Evolutionary conservation across 2,888 invertebrate genomes (phyloP).

Genomic region (Platynereis dumerilii): DNA sequence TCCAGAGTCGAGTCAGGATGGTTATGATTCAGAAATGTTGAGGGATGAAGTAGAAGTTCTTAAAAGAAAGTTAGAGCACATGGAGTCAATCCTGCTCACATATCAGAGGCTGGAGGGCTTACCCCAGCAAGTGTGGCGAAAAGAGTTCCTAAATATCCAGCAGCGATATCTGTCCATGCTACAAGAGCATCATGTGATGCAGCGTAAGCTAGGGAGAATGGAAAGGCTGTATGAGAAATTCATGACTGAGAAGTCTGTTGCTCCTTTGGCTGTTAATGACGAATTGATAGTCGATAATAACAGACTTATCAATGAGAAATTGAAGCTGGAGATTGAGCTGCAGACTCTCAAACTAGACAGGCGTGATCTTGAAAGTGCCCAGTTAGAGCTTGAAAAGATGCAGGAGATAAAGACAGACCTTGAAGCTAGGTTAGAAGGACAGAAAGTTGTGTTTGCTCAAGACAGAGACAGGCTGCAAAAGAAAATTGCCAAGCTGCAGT

Average conservation of each 20-base stretch:
- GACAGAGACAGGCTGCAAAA: conserved; percentile 17
- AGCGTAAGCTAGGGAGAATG: background rate
- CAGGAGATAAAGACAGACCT: conserved; percentile 11
- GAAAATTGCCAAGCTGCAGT: conserved; percentile 7
- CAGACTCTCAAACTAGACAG: conserved; percentile 15
- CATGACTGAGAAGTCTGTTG: background rate
- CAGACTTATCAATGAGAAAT: conserved; percentile 11
- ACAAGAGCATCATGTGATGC: conserved; percentile 11
- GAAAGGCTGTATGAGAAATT: background rate
- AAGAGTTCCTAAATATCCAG: conserved; percentile 15
- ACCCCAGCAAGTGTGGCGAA: conserved; percentile 10
- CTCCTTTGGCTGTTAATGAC: too few species aligned
- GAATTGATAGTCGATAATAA: conserved; percentile 20
- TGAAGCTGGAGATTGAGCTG: conserved; percentile 13
- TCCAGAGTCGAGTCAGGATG: too few species aligned
- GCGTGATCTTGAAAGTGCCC: conserved; percentile 11
- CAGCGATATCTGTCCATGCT: conserved; percentile 16
- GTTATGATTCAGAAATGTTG: background rate
- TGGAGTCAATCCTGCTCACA: background rate
- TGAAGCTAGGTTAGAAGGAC: conserved; percentile 8
- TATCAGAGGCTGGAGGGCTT: background rate
- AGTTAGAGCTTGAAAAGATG: conserved; percentile 13
- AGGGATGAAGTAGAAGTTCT: background rate
- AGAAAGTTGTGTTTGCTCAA: conserved; percentile 8
- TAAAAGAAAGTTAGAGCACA: background rate